Conservation (phyloP, 1,140 invertebrate species). For the Polypedilum vanderplanki region DNA sequence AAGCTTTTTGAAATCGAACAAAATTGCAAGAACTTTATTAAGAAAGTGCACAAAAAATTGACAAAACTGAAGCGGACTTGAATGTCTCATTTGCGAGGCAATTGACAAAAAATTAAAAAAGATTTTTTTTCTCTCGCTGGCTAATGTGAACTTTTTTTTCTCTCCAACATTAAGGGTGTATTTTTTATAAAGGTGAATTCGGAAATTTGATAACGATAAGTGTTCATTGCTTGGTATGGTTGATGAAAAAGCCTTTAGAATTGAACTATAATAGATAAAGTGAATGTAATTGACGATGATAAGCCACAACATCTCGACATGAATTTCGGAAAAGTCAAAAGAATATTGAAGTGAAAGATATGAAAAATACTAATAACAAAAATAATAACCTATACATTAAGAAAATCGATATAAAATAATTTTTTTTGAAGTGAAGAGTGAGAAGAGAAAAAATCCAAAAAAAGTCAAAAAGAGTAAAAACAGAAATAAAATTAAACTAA, state of each 20-base stretch:
- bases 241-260: slow-evolving; percentile 5
- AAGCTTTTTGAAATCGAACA: slow-evolving; percentile 5
- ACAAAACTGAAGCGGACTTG: neutral
- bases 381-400: slow-evolving; percentile 29
- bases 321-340: slow-evolving; percentile 24
- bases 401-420: slow-evolving; percentile 28
- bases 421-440: slow-evolving; percentile 21
- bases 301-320: slow-evolving; percentile 8
- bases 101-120: slow-evolving; percentile 3
- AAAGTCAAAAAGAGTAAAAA: neutral
- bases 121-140: slow-evolving; percentile 14
- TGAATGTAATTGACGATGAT: neutral
- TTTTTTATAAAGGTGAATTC: slow-evolving; percentile 28
- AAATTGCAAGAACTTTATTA: slow-evolving; percentile 2
- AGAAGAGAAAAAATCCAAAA: slow-evolving; percentile 7
- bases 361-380: slow-evolving; percentile 29
- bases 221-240: slow-evolving; percentile 6
- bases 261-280: neutral
- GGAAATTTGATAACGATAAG: slow-evolving; percentile 27
- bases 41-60: slow-evolving; percentile 3
- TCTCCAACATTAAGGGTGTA: slow-evolving; percentile 24
- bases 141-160: slow-evolving; percentile 17
- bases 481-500: neutral
- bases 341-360: slow-evolving; percentile 27
- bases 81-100: neutral